Conservation (phyloP, 1,140 invertebrate genomes). For the Spodoptera frugiperda region DNA sequence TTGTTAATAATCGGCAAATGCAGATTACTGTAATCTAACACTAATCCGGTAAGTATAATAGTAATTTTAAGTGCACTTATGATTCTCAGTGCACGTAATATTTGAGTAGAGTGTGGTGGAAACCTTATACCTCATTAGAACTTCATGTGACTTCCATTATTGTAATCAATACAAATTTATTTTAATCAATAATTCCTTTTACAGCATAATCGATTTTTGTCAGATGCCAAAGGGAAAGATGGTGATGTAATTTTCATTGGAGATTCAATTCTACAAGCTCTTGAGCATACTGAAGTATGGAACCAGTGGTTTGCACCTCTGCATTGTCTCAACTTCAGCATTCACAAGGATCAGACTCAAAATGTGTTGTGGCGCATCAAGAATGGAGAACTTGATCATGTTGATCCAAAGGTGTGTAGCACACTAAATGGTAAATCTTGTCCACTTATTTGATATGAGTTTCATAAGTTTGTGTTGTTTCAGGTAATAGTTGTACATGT, state of each 20-base stretch:
- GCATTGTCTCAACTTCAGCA: slow-evolving; percentile 96
- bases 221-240: slow-evolving; percentile 93
- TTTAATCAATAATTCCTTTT: slow-evolving; percentile 65
- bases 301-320: slow-evolving; percentile 94
- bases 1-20: slow-evolving; percentile 18
- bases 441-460: not conserved
- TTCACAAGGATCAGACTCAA: slow-evolving; percentile 94
- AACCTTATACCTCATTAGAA: no score
- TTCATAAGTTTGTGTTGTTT: slow-evolving; percentile 52
- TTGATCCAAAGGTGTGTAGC: slow-evolving; percentile 92
- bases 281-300: slow-evolving; percentile 94
- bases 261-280: slow-evolving; percentile 93
- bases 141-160: not conserved
- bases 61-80: not conserved
- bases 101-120: no score
- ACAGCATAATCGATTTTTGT: slow-evolving; percentile 93
- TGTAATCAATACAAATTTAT: not conserved
- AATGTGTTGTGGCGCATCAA: slow-evolving; percentile 95
- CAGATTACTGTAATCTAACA: slow-evolving; percentile 7
- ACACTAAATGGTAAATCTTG: not conserved
- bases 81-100: no score
- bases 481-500: slow-evolving; percentile 94
- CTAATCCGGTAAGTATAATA: not conserved
- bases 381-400: slow-evolving; percentile 95
- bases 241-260: slow-evolving; percentile 97